Conservation (phyloP, 2,888 invertebrate species). For the Pachliopta kotzebuea region DNA sequence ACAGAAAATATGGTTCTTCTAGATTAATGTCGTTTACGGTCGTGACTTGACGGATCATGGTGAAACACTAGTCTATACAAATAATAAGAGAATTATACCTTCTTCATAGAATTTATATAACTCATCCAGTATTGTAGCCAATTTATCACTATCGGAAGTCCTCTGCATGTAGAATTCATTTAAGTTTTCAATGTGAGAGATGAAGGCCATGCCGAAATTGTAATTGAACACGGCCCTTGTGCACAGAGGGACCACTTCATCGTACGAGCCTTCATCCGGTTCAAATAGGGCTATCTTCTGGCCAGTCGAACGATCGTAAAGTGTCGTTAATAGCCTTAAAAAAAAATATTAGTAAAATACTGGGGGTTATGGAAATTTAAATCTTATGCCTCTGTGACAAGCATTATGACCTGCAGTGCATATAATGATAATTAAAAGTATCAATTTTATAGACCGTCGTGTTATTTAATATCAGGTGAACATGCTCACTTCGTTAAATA, state of each 20-base stretch:
- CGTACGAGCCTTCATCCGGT: conserved; percentile 78
- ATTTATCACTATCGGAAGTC: conserved; percentile 62
- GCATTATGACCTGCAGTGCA: too few relatives aligned
- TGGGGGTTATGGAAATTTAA: too few relatives aligned
- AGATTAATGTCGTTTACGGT: too few relatives aligned
- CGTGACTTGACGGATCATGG: too few relatives aligned
- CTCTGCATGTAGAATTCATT: conserved; percentile 84
- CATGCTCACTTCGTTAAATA: too few relatives aligned
- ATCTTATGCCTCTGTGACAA: too few relatives aligned
- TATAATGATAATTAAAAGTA: too few relatives aligned
- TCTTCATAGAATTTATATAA: conserved; percentile 79
- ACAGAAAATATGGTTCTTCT: too few relatives aligned
- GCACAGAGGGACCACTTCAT: conserved; percentile 78
- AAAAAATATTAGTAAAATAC: not conserved
- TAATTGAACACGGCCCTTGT: conserved; percentile 82
- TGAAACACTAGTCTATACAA: too few relatives aligned
- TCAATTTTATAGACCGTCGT: too few relatives aligned
- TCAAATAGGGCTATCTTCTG: conserved; percentile 71
- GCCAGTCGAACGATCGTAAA: conserved; percentile 78
- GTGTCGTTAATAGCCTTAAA: conserved; percentile 83
- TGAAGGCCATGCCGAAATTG: conserved; percentile 78
- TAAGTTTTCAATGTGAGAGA: conserved; percentile 80
- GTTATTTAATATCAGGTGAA: too few relatives aligned
- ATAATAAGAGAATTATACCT: conserved; percentile 41
- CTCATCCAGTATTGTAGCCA: conserved; percentile 79